Evolutionary conservation across 2,888 invertebrate genomes (phyloP).

Genomic region (Allacma fusca): DNA sequence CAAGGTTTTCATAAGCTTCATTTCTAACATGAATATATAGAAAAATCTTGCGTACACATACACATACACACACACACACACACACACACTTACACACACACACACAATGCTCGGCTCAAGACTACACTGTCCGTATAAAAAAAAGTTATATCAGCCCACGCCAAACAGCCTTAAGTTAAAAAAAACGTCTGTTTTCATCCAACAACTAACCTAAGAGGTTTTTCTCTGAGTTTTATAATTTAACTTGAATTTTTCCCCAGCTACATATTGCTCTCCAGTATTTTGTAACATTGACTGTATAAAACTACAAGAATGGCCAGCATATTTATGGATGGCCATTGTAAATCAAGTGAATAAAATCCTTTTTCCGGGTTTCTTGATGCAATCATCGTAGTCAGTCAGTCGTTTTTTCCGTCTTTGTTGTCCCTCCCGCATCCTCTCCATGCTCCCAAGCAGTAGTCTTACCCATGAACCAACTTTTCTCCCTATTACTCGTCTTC

Average conservation of each 20-base stretch:
- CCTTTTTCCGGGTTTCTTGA: conserved; percentile 40
- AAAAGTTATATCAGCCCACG: conserved; percentile 5
- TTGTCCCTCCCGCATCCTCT: conserved; percentile 35
- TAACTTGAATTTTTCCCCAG: background rate
- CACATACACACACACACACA: no score
- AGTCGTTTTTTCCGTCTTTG: conserved; percentile 29
- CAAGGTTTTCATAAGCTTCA: conserved; percentile 28
- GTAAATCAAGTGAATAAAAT: conserved; percentile 45
- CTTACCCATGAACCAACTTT: conserved; percentile 26
- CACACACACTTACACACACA: background rate
- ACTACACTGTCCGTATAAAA: conserved; percentile 2
- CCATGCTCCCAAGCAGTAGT: background rate
- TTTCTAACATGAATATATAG: background rate
- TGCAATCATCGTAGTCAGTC: conserved; percentile 41
- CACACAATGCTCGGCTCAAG: background rate
- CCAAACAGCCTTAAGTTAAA: conserved; percentile 12
- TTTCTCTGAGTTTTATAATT: conserved; percentile 1
- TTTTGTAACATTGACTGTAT: conserved; percentile 8
- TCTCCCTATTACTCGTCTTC: conserved; percentile 16
- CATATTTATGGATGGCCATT: conserved; percentile 41
- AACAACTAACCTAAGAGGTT: conserved; percentile 13
- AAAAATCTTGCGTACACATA: background rate
- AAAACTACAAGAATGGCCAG: conserved; percentile 32
- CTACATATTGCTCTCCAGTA: background rate
- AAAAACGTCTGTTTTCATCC: background rate